Conservation (phyloP, 2,113 vertebrate species). For the Neolamprologus variostigma region DNA sequence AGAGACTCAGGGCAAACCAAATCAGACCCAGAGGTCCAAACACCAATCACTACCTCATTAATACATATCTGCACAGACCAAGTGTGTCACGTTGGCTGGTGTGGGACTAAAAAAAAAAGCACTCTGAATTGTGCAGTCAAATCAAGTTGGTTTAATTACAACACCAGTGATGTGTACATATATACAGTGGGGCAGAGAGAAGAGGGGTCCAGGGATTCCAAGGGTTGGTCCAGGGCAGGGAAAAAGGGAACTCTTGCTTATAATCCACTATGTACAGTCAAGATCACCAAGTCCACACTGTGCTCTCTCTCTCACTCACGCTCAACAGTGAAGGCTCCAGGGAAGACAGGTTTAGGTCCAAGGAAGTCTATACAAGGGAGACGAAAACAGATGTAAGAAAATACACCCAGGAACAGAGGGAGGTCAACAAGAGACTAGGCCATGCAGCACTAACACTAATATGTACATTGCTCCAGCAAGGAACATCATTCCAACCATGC, state of each 20-base stretch:
- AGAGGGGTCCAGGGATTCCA: background rate
- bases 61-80: background rate
- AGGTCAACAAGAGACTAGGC: background rate
- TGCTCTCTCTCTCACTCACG: background rate
- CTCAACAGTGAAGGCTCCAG: background rate
- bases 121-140: background rate
- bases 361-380: rapidly evolving
- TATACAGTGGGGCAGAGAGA: background rate
- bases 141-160: background rate
- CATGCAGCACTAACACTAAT: background rate
- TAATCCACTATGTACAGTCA: background rate
- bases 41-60: background rate
- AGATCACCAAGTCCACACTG: background rate
- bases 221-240: background rate
- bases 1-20: rapidly evolving
- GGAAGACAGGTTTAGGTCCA: background rate
- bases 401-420: background rate
- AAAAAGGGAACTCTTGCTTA: background rate
- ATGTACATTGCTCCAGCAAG: background rate
- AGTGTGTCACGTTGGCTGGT: background rate
- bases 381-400: background rate
- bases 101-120: background rate
- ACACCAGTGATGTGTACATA: background rate
- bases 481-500: background rate
- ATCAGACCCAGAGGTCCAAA: background rate